Conservation (phyloP, 2,797 vertebrate genomes). For the Enteromius radiatus region DNA sequence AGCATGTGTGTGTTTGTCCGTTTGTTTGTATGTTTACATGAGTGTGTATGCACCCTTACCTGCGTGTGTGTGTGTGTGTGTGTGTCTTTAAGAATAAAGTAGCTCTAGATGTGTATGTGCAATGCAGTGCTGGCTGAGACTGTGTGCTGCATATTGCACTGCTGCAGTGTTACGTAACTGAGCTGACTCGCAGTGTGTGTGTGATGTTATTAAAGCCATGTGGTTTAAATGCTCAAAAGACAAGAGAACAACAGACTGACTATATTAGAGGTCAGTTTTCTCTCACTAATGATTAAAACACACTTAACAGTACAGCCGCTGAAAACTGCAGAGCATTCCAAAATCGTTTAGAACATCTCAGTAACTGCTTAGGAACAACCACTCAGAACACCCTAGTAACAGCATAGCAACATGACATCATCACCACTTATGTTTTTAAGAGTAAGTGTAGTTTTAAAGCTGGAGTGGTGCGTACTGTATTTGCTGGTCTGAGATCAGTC, state of each 20-base stretch:
- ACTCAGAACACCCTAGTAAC: background rate
- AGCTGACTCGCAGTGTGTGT: constrained; percentile 58
- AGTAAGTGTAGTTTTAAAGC: background rate
- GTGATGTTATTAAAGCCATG: background rate
- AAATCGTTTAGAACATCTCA: background rate
- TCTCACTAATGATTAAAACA: constrained; percentile 1
- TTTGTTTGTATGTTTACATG: background rate
- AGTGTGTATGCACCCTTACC: background rate
- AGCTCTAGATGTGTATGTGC: constrained; percentile 44
- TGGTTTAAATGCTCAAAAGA: background rate
- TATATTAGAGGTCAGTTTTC: background rate
- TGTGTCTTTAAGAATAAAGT: constrained; percentile 51
- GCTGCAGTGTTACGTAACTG: constrained; percentile 78
- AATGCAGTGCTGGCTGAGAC: constrained; percentile 19
- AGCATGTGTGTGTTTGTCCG: background rate
- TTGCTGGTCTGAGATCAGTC: constrained; percentile 9
- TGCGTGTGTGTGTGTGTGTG: constrained; percentile 36
- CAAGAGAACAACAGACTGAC: background rate
- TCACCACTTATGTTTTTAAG: background rate
- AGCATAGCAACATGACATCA: background rate
- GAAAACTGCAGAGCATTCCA: background rate
- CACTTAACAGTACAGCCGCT: background rate
- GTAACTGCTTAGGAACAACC: background rate
- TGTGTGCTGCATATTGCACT: constrained; percentile 67
- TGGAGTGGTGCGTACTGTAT: background rate